These are phyloP conservation scores for Vulpes lagopus DNA, from an alignment of 2,113 vertebrate genomes.

Conservation along the genomic window DNA sequence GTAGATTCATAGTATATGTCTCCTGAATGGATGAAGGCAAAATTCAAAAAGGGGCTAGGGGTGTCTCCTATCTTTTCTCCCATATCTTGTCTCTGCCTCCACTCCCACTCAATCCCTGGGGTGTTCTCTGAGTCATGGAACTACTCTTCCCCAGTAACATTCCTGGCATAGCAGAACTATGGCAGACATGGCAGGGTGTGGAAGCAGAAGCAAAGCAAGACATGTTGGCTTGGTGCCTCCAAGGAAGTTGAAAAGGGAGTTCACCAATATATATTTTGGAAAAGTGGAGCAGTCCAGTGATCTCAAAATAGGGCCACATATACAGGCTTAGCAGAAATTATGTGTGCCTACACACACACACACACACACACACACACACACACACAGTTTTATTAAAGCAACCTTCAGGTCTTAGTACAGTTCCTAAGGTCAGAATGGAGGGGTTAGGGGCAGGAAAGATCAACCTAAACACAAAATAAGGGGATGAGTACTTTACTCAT, in stretches of 20 bases:
- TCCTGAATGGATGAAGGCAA: conserved; percentile 29
- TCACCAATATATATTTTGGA: conserved; percentile 47
- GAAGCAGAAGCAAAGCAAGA: conserved; percentile 50
- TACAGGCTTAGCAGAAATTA: neutral
- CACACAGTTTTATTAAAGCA: neutral
- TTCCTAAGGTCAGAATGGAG: neutral
- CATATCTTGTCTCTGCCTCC: neutral
- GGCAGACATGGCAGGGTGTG: conserved; percentile 74
- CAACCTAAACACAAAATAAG: conserved; percentile 11
- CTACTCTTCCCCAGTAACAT: conserved; percentile 64
- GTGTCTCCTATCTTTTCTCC: neutral
- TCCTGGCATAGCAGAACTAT: conserved; percentile 74
- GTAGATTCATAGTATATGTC: neutral
- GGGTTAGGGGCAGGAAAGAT: neutral
- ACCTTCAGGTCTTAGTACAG: neutral
- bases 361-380: neutral
- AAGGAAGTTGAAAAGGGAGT: conserved; percentile 70
- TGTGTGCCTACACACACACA: no score
- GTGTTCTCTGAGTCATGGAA: conserved; percentile 60
- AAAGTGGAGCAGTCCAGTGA: conserved; percentile 7
- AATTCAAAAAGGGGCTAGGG: conserved; percentile 32
- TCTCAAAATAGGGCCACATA: conserved; percentile 18
- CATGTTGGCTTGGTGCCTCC: conserved; percentile 26
- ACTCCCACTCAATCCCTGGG: neutral
- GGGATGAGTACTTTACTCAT: neutral